Conservation (phyloP, 2,797 vertebrate genomes). For the Rallus crepitans region DNA sequence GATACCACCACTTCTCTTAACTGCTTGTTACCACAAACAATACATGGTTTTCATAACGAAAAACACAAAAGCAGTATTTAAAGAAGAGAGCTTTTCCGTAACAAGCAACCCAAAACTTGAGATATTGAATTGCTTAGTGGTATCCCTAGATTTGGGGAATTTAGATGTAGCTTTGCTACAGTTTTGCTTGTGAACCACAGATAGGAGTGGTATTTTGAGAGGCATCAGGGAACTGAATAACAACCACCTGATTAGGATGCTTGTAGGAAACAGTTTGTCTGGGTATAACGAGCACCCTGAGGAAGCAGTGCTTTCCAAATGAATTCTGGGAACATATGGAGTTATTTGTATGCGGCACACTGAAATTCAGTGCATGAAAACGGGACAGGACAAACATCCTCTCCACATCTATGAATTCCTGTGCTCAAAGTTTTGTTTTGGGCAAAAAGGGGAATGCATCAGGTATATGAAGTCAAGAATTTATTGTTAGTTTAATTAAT, state of each 20-base stretch:
- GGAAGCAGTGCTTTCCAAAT: background rate
- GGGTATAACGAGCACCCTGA: background rate
- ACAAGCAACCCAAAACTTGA: background rate
- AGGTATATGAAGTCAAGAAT: background rate
- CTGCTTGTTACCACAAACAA: background rate
- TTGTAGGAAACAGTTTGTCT: constrained; percentile 9
- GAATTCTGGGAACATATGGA: constrained; percentile 17
- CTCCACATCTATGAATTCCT: background rate
- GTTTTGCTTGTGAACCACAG: background rate
- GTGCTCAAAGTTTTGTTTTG: background rate
- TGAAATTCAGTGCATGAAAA: background rate
- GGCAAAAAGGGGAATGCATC: background rate
- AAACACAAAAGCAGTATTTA: background rate
- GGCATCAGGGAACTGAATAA: background rate
- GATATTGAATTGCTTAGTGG: background rate
- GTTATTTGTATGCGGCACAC: background rate
- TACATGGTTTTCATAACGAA: rapidly evolving
- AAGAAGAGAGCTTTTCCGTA: background rate
- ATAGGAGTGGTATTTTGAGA: background rate
- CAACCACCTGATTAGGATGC: background rate
- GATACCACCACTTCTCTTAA: background rate
- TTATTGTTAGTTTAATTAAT: background rate
- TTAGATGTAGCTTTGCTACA: background rate
- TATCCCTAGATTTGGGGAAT: background rate
- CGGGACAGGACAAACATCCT: background rate